phyloP scores from a whole-genome alignment of 2,797 vertebrate species.

The Taenioides sp. region DNA sequence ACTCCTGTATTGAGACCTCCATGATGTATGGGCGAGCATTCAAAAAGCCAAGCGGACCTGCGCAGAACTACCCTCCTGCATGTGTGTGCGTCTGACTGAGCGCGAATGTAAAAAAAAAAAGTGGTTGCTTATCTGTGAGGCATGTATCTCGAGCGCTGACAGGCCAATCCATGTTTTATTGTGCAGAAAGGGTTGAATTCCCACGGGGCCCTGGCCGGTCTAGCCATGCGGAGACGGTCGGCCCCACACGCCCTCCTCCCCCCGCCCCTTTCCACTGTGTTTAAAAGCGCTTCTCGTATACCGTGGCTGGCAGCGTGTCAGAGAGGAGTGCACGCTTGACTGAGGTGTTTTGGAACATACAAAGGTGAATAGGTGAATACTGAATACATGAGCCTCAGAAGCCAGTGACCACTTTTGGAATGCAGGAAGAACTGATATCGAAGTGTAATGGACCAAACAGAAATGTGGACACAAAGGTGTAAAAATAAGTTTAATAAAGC shows the following conservation, averaged over 20 bases:
- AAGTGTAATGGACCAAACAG: neutral
- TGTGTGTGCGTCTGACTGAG: slow-evolving; percentile 24
- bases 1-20: slow-evolving; percentile 56
- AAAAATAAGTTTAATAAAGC: too few relatives aligned
- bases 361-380: slow-evolving; percentile 35
- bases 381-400: slow-evolving; percentile 23
- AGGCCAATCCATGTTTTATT: slow-evolving; percentile 76
- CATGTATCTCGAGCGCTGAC: slow-evolving; percentile 69
- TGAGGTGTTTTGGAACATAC: slow-evolving; percentile 16
- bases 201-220: slow-evolving; percentile 50
- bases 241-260: neutral
- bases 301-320: slow-evolving; percentile 16
- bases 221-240: slow-evolving; percentile 54
- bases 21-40: slow-evolving; percentile 49
- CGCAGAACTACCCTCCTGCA: slow-evolving; percentile 24
- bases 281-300: slow-evolving; percentile 20
- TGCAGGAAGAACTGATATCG: neutral
- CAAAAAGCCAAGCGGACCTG: slow-evolving; percentile 44
- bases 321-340: slow-evolving; percentile 2
- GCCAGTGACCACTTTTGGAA: neutral
- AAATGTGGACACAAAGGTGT: too few relatives aligned
- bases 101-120: slow-evolving; percentile 36
- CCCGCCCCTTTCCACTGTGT: slow-evolving; percentile 1
- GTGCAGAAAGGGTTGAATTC: slow-evolving; percentile 59
- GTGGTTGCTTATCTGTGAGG: slow-evolving; percentile 60